These are phyloP conservation scores for Buathra laborator DNA, from an alignment of 2,888 invertebrate genomes.

Conservation along the genomic window DNA sequence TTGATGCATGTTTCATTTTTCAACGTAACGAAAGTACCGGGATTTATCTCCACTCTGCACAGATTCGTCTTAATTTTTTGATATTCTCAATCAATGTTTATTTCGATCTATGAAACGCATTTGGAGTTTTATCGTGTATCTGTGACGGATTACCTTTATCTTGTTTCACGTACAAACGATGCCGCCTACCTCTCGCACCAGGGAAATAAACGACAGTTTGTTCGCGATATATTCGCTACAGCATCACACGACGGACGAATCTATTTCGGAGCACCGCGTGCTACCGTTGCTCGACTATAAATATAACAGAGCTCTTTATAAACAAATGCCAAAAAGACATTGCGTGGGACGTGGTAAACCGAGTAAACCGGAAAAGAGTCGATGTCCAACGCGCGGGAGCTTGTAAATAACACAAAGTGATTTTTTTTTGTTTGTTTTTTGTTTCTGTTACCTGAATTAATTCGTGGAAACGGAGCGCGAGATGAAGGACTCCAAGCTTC, in stretches of 20 bases:
- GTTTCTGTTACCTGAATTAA: background rate
- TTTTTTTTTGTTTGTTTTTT: background rate
- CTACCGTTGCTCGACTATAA: constrained; percentile 41
- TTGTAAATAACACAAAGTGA: background rate
- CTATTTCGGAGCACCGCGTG: constrained; percentile 42
- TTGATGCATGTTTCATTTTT: no score
- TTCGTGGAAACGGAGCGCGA: background rate
- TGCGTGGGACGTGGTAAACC: constrained; percentile 32
- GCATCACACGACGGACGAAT: constrained; percentile 24
- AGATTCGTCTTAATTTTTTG: no score
- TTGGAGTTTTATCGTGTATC: background rate
- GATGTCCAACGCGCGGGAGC: background rate
- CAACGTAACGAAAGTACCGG: no score
- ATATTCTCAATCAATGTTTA: no score
- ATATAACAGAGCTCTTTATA: constrained; percentile 47
- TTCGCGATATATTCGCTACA: background rate
- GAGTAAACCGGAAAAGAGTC: constrained; percentile 7
- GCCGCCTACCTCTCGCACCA: background rate
- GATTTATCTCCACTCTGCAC: no score
- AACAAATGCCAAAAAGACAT: constrained; percentile 60
- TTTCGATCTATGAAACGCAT: no score
- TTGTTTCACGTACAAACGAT: background rate
- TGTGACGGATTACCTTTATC: constrained; percentile 5
- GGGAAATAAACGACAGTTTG: background rate
- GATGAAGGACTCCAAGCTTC: background rate